Base-by-base conservation (phyloP, 2,888 invertebrate species). In the Choristoneura rosaceana region DNA sequence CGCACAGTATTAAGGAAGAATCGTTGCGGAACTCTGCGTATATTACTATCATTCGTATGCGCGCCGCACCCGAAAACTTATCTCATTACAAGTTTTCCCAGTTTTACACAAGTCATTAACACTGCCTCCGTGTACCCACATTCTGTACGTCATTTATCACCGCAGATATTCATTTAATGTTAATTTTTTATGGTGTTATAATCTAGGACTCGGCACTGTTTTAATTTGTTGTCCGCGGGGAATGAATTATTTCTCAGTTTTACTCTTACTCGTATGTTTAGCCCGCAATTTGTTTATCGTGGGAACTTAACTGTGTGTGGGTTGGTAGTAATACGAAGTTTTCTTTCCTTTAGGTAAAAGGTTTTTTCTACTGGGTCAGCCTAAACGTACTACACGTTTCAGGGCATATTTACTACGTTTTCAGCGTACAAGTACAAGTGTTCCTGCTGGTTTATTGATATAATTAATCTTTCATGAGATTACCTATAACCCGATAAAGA, bases 51-150 rank as follows among this genome's bases (percentile, higher is more conserved):
- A 64, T 86, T 85, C 81, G 81, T 84, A 84, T 84, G 81, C 83
- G 77, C 78, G 78, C 74, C 77, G 78, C 77, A 74, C 74, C 79
- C 76, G 61, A 64, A 79, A 88, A 87, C 81, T 89, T 86, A 83
- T 85, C 81, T 84, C 77, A 84, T 87, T 86, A 84, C 75, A 79
- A 78, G 77, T 78, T 76, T 66, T 76, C 50, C 34, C 50, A 50
- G 64, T 50, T 75, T 76, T 75, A 74, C 66, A 62, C n/a, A 74
- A 77, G 74, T 77, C 74, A 79, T 80, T 79, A 77, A 65, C 76
- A 73, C 55, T 12, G 78, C 79, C 70, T 41, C 41, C 41, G 25
- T 55, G 52, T 55, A 66, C 50, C 55, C 55, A 55, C 55, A 55
- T 55, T 55, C 55, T 25, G 52, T 14, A 52, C 34, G 58, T 17